These are phyloP conservation scores for Halichoerus grypus DNA, from an alignment of 2,113 vertebrate species.

Conservation along the genomic window DNA sequence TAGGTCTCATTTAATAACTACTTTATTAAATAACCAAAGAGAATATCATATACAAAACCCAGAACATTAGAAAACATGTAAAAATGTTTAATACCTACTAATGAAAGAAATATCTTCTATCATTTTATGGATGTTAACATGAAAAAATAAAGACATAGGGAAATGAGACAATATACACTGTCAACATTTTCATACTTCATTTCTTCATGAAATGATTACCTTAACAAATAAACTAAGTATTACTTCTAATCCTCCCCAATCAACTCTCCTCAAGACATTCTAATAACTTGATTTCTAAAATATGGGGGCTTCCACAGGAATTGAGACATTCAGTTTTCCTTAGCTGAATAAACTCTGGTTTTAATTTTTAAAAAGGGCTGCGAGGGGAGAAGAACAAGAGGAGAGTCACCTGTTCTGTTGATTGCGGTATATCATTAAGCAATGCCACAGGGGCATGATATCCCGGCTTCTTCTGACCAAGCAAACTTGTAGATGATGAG, in stretches of 20 bases:
- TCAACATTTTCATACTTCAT: background rate
- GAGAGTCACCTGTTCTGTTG: constrained; percentile 94
- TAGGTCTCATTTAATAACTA: background rate
- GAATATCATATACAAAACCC: background rate
- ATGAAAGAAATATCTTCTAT: background rate
- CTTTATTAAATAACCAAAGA: constrained; percentile 20
- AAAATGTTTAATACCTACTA: background rate
- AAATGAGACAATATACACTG: background rate
- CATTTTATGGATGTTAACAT: background rate
- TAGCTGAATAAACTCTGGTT: background rate
- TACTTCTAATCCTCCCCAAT: constrained; percentile 43
- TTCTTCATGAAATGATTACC: background rate
- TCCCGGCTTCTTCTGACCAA: constrained; percentile 98
- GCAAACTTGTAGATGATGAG: constrained; percentile 95
- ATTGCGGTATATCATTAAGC: constrained; percentile 98
- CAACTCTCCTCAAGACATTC: constrained; percentile 51
- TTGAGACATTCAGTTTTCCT: background rate
- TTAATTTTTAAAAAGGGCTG: background rate
- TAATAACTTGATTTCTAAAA: constrained; percentile 34
- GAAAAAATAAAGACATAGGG: background rate
- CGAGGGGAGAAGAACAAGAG: background rate
- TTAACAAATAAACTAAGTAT: background rate
- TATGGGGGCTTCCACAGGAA: background rate
- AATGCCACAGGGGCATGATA: constrained; percentile 98
- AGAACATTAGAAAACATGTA: background rate